Evolutionary conservation across 2,888 invertebrate species (phyloP).

Genomic region (Clusia tigrina): DNA sequence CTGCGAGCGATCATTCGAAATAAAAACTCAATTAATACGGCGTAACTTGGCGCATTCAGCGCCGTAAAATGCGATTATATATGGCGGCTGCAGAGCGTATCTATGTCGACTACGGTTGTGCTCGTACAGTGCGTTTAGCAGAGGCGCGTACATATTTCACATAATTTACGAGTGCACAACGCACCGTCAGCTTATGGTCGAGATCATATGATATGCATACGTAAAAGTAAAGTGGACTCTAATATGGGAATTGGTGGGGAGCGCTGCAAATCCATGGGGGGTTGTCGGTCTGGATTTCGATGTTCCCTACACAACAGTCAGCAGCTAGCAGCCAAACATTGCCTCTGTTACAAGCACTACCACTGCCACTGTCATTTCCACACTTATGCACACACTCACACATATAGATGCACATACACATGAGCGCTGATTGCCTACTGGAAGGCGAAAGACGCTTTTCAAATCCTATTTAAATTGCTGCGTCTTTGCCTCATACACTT

Average conservation of each 20-base stretch:
- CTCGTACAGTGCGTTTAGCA: neutral
- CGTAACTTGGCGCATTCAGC: neutral
- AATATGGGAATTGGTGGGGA: neutral
- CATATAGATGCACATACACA: neutral
- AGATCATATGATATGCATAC: constrained; percentile 3
- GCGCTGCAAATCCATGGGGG: neutral
- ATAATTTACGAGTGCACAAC: neutral
- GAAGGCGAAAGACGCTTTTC: neutral
- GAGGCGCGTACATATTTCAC: constrained; percentile 2
- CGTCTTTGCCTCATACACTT: neutral
- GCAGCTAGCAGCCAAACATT: neutral
- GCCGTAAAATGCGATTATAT: neutral
- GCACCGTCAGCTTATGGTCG: neutral
- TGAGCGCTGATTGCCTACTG: too few relatives aligned
- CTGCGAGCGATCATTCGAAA: too few relatives aligned
- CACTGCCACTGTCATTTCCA: neutral
- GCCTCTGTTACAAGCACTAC: neutral
- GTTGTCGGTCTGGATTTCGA: neutral
- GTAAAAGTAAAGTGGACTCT: neutral
- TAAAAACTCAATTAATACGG: constrained; percentile 5
- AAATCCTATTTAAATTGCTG: neutral
- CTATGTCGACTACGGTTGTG: neutral
- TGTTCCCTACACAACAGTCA: neutral
- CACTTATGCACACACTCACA: neutral
- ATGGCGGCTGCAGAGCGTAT: neutral